A percentile compares a stretch with the other conserved stretches of the same genome.
These are phyloP conservation scores for Strigamia transsilvanica DNA, from an alignment of 2,888 invertebrate species.

Conservation along the genomic window DNA sequence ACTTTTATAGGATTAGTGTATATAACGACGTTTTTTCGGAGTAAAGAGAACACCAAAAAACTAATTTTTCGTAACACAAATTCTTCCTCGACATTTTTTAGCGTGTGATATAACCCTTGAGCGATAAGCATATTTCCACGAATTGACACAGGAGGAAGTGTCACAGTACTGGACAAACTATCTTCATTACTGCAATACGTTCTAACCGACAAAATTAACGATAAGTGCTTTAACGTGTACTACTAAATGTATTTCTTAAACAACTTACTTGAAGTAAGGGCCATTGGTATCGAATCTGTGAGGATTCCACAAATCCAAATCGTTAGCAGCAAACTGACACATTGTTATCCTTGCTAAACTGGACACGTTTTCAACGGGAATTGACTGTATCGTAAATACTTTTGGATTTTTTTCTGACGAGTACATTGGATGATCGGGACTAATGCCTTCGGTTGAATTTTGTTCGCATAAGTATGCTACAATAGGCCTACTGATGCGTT, in stretches of 20 bases:
- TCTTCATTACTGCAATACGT: background rate
- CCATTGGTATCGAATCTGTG: background rate
- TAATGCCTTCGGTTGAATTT: background rate
- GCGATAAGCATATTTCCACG: constrained; percentile 24
- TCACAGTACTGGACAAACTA: background rate
- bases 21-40: background rate
- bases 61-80: background rate
- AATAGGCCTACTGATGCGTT: constrained; percentile 46
- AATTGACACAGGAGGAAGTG: constrained; percentile 8
- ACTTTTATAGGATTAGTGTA: constrained; percentile 4
- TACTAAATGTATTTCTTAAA: background rate
- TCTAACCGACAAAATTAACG: background rate
- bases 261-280: background rate
- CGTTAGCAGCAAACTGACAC: constrained; percentile 51
- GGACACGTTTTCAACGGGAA: background rate
- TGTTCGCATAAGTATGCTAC: constrained; percentile 30
- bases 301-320: background rate
- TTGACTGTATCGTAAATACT: background rate
- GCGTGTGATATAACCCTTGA: constrained; percentile 27
- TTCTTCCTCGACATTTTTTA: background rate
- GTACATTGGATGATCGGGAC: background rate
- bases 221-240: background rate
- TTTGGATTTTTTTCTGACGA: background rate
- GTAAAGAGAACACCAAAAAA: background rate
- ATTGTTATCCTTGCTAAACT: background rate